These are phyloP conservation scores for Craniophora ligustri DNA, from an alignment of 2,888 invertebrate species.

Conservation along the genomic window DNA sequence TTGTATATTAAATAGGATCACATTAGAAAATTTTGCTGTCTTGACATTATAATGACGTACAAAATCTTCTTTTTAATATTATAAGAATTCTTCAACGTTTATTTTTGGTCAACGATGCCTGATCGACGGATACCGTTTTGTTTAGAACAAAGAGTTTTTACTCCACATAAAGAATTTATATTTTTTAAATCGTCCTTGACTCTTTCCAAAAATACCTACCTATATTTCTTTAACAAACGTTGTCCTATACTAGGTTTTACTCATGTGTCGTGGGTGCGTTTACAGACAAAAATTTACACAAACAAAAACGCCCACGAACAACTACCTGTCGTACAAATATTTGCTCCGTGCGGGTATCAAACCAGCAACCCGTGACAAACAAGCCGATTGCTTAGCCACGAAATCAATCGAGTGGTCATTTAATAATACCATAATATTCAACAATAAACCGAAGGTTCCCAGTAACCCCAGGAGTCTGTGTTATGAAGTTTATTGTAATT, in stretches of 20 bases:
- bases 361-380: too few species aligned
- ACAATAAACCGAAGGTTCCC: neutral
- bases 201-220: too few species aligned
- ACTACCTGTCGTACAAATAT: too few species aligned
- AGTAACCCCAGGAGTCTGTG: neutral
- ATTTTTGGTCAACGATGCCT: slow-evolving; percentile 1
- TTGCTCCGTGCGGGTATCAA: too few species aligned
- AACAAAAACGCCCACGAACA: too few species aligned
- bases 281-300: too few species aligned
- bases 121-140: neutral
- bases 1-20: slow-evolving; percentile 36
- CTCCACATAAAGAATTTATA: too few species aligned
- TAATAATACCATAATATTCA: neutral
- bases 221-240: too few species aligned
- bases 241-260: too few species aligned
- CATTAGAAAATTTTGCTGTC: slow-evolving; percentile 55
- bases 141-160: slow-evolving; percentile 11
- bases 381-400: neutral
- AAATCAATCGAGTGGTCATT: neutral
- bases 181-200: neutral
- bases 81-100: slow-evolving; percentile 5
- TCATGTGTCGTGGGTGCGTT: too few species aligned
- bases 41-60: slow-evolving; percentile 41
- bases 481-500: slow-evolving; percentile 33
- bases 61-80: slow-evolving; percentile 24